A percentile compares a stretch with the other conserved stretches of the same genome.
Conservation (phyloP, 92 coral and sea anemone species). For the Hydrozoanthus gracilis region DNA sequence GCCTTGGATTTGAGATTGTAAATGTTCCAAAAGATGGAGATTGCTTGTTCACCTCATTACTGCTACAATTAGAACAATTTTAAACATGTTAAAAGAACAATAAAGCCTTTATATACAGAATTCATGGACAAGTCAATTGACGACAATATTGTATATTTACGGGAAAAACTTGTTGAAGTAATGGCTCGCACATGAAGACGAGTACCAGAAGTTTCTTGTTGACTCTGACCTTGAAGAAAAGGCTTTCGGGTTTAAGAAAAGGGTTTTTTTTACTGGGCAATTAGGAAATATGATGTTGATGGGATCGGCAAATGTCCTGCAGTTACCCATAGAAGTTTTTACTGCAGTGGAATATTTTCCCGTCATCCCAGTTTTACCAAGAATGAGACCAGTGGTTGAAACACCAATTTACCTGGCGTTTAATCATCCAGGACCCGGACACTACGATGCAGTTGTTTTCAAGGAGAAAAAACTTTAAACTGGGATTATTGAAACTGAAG, state of each 20-base stretch:
- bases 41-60: conserved; percentile 58
- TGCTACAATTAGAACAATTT: conserved; percentile 49
- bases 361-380: conserved; percentile 49
- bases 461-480: background rate
- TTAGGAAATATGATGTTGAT: conserved; percentile 56
- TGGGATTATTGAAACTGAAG: conserved; percentile 3
- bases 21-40: conserved; percentile 63
- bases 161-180: conserved; percentile 43
- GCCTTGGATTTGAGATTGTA: conserved; percentile 48
- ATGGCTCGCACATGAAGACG: conserved; percentile 41
- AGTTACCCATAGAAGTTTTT: conserved; percentile 30
- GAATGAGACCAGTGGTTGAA: no score
- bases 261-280: conserved; percentile 44
- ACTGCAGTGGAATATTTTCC: no score
- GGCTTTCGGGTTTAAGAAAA: conserved; percentile 31
- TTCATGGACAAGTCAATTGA: background rate
- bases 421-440: no score
- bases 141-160: background rate
- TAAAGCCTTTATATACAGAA: background rate
- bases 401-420: conserved; percentile 56
- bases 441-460: conserved; percentile 52
- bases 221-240: conserved; percentile 52
- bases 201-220: conserved; percentile 46
- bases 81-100: background rate
- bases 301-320: no score